Percentiles rank a stretch among this genome's conserved stretches.
phyloP scores from a whole-genome alignment of 2,113 vertebrate genomes.

The Geococcyx californianus region DNA sequence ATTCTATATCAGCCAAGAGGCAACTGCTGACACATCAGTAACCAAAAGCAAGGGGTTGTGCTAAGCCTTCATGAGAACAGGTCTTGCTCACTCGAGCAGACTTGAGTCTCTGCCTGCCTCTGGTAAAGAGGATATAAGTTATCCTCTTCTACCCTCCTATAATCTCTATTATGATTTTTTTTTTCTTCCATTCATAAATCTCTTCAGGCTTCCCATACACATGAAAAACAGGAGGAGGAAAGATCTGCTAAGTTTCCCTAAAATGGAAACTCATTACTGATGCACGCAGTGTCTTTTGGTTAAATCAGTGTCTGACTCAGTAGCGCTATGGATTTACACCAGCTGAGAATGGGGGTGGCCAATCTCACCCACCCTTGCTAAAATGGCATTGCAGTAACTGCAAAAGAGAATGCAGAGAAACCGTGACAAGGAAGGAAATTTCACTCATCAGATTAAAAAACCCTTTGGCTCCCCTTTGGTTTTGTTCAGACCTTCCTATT shows the following conservation, averaged over 20 bases:
- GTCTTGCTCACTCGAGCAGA: not conserved
- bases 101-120: not conserved
- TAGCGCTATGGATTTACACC: not conserved
- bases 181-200: not conserved
- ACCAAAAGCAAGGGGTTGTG: not conserved
- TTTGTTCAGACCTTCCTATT: not conserved
- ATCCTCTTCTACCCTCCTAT: not conserved
- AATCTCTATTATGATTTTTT: not conserved
- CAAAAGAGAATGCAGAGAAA: not conserved
- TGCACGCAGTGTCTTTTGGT: not conserved
- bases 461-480: not conserved
- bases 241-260: not conserved
- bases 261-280: not conserved
- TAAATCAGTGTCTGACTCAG: not conserved
- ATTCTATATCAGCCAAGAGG: not conserved
- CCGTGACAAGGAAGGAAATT: not conserved
- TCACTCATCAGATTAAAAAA: not conserved
- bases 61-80: not conserved
- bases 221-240: not conserved
- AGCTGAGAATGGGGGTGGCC: not conserved
- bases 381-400: not conserved
- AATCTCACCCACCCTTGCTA: not conserved
- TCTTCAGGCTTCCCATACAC: not conserved
- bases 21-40: accelerated
- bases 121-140: not conserved